Percentiles rank a stretch among this genome's conserved stretches.
These are phyloP conservation scores for Cryptocephalus primarius DNA, from an alignment of 2,888 invertebrate species.

Conservation along the genomic window DNA sequence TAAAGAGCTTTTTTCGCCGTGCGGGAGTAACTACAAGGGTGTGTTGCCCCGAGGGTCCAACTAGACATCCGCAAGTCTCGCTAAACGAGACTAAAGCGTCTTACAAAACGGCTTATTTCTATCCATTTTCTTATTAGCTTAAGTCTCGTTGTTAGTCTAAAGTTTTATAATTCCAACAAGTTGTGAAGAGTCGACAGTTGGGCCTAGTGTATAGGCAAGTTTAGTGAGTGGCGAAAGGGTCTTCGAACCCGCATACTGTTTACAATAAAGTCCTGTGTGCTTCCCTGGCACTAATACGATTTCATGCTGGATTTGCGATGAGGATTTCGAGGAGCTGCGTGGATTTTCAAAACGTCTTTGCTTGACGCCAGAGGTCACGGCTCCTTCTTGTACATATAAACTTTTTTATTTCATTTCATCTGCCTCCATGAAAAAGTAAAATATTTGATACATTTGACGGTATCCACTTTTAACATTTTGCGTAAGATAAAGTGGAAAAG, in stretches of 20 bases:
- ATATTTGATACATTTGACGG: too few relatives aligned
- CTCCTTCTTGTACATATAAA: neutral
- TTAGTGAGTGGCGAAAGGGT: conserved; percentile 35
- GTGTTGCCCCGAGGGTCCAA: conserved; percentile 10
- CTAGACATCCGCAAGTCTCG: conserved; percentile 19
- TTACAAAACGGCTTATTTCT: conserved; percentile 40
- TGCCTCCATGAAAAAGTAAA: too few relatives aligned
- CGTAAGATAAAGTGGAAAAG: too few relatives aligned
- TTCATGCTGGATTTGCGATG: conserved; percentile 57
- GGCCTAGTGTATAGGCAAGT: conserved; percentile 31
- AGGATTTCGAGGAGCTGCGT: conserved; percentile 43
- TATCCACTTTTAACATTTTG: too few relatives aligned
- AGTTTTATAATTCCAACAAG: conserved; percentile 50
- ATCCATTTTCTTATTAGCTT: conserved; percentile 41
- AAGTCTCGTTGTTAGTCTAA: conserved; percentile 46
- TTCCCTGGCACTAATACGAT: conserved; percentile 47
- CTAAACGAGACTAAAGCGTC: conserved; percentile 30
- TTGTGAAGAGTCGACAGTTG: conserved; percentile 39
- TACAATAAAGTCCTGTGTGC: conserved; percentile 34
- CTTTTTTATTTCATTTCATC: too few relatives aligned
- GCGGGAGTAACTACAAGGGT: too few relatives aligned
- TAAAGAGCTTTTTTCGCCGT: too few relatives aligned
- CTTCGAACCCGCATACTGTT: conserved; percentile 39
- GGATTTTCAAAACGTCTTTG: conserved; percentile 18
- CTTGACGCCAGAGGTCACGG: neutral